These are phyloP conservation scores for Lampropteryx suffumata DNA, from an alignment of 2,888 invertebrate genomes.

Conservation along the genomic window DNA sequence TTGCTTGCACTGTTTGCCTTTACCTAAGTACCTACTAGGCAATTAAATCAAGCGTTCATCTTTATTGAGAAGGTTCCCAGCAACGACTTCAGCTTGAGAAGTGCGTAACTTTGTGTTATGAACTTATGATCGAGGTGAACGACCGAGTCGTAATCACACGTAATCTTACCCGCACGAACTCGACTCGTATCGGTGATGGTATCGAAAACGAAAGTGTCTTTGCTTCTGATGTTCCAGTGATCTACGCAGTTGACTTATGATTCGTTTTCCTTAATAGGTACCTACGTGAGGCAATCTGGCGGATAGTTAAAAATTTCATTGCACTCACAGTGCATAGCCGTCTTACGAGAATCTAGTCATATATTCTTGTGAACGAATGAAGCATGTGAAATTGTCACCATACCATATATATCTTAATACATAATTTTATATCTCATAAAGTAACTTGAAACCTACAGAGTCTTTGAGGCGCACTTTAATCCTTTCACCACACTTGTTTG, in stretches of 20 bases:
- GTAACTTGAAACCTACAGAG: no score
- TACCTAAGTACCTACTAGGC: no score
- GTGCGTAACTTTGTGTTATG: constrained; percentile 30
- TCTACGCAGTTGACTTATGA: constrained; percentile 19
- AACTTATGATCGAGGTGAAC: constrained; percentile 48
- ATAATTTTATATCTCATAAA: no score
- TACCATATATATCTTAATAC: no score
- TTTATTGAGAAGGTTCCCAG: constrained; percentile 23
- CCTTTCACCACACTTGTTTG: no score
- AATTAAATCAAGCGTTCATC: not conserved
- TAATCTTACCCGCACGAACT: constrained; percentile 69
- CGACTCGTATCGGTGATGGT: constrained; percentile 54
- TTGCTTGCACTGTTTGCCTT: no score
- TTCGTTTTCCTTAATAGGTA: constrained; percentile 29
- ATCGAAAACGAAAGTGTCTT: constrained; percentile 73
- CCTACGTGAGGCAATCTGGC: constrained; percentile 24
- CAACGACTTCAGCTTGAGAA: constrained; percentile 23
- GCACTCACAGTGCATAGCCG: constrained; percentile 2
- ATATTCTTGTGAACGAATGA: constrained; percentile 3
- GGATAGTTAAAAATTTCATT: constrained; percentile 16
- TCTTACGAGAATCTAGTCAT: constrained; percentile 8
- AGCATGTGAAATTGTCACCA: constrained; percentile 2
- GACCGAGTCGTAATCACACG: constrained; percentile 66
- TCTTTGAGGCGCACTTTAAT: no score
- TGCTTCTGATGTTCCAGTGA: constrained; percentile 28